These are phyloP conservation scores for Tiliacea aurago DNA, from an alignment of 2,888 invertebrate genomes.

Conservation along the genomic window DNA sequence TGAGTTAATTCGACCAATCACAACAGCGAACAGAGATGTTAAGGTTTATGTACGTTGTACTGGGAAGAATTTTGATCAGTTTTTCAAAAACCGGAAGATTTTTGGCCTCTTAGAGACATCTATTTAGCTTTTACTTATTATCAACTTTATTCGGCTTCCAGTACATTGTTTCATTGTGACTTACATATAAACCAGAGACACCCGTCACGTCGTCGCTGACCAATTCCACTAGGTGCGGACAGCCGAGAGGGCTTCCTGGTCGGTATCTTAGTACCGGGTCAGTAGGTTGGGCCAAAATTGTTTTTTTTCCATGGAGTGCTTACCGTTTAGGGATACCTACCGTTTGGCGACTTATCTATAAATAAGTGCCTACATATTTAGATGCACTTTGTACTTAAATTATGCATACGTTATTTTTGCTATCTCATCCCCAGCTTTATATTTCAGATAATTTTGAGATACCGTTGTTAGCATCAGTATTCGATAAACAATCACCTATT, in stretches of 20 bases:
- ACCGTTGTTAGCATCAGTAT: background rate
- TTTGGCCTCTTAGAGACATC: background rate
- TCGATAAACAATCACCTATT: background rate
- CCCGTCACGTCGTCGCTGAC: too few relatives aligned
- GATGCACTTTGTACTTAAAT: conserved; percentile 21
- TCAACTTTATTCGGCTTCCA: background rate
- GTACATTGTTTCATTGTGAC: background rate
- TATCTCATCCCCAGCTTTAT: background rate
- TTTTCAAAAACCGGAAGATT: background rate
- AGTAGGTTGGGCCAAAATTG: too few relatives aligned
- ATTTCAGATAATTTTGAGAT: conserved; percentile 4
- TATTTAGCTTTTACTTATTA: too few relatives aligned
- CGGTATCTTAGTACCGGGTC: too few relatives aligned
- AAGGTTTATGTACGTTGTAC: background rate
- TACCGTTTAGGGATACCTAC: too few relatives aligned
- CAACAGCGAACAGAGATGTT: background rate
- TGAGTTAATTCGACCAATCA: background rate
- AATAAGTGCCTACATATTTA: background rate
- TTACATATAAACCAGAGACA: too few relatives aligned
- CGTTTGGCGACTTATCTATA: background rate
- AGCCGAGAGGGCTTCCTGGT: too few relatives aligned
- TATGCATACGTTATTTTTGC: conserved; percentile 17
- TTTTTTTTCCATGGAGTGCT: too few relatives aligned
- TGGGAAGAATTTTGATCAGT: background rate
- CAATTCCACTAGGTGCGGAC: too few relatives aligned